Percentiles rank a stretch among this genome's conserved stretches.
phyloP scores from a whole-genome alignment of 2,797 vertebrate genomes.

The Geotrypetes seraphini region DNA sequence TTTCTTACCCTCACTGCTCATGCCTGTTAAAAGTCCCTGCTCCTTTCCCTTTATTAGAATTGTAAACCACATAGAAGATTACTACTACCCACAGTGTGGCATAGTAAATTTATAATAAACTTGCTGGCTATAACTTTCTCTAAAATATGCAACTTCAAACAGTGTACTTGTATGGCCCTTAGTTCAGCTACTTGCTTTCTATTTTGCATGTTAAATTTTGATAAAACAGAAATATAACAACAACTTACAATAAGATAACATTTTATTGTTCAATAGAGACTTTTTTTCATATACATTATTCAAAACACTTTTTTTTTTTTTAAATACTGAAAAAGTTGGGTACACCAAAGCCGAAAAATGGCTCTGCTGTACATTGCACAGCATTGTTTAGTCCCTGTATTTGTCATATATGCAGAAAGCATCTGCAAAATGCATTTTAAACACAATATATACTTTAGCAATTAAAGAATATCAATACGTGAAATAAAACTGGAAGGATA shows the following conservation, averaged over 20 bases:
- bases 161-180: no score
- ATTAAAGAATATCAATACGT: constrained; percentile 71
- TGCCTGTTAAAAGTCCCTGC: no score
- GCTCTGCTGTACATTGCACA: constrained; percentile 87
- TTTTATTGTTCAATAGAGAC: constrained; percentile 84
- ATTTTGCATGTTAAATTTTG: no score
- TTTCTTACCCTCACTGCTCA: no score
- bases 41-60: no score
- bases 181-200: no score
- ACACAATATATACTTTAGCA: constrained; percentile 75
- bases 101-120: no score
- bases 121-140: no score
- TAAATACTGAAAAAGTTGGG: constrained; percentile 98
- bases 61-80: no score
- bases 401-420: constrained; percentile 86
- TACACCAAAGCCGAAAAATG: constrained; percentile 96
- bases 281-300: constrained; percentile 83
- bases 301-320: constrained; percentile 94
- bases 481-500: constrained; percentile 74
- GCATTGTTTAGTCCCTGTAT: constrained; percentile 71
- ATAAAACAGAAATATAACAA: neutral
- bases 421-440: constrained; percentile 85
- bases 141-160: no score
- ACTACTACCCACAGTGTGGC: no score
- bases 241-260: constrained; percentile 90